These are phyloP conservation scores for Stigmatopora nigra DNA, from an alignment of 2,113 vertebrate genomes.

Conservation along the genomic window DNA sequence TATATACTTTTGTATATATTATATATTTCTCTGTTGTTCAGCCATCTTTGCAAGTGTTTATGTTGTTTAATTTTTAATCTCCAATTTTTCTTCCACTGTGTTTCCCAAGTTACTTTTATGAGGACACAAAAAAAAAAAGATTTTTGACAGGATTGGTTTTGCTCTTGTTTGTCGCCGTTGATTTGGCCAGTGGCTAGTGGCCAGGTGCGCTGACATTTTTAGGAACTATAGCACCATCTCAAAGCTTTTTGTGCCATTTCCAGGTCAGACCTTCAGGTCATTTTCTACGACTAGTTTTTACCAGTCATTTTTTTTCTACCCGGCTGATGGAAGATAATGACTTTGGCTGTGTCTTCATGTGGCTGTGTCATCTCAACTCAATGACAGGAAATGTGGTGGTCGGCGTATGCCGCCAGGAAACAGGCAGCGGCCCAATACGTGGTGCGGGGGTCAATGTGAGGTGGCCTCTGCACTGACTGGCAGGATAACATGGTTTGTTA, in stretches of 20 bases:
- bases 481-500: constrained; percentile 71
- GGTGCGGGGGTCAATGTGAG: constrained; percentile 63
- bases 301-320: constrained; percentile 54
- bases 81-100: constrained; percentile 26
- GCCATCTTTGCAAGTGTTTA: constrained; percentile 9
- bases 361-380: constrained; percentile 54
- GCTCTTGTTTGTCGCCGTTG: constrained; percentile 39
- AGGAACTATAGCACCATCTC: constrained; percentile 46
- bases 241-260: constrained; percentile 65
- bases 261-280: constrained; percentile 67
- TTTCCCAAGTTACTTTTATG: constrained; percentile 2
- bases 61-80: constrained; percentile 29
- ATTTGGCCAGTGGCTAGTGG: constrained; percentile 53
- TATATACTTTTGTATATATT: not conserved
- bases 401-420: constrained; percentile 37
- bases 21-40: constrained; percentile 5
- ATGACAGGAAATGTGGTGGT: constrained; percentile 50
- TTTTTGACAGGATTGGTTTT: constrained; percentile 34
- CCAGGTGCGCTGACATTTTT: constrained; percentile 65
- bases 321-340: constrained; percentile 66
- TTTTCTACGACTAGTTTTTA: constrained; percentile 58
- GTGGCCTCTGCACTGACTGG: constrained; percentile 58
- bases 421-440: constrained; percentile 29
- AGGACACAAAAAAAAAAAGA: constrained; percentile 6
- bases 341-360: constrained; percentile 52